These are phyloP conservation scores for Orchestes rusci DNA, from an alignment of 2,888 invertebrate species.

Conservation along the genomic window DNA sequence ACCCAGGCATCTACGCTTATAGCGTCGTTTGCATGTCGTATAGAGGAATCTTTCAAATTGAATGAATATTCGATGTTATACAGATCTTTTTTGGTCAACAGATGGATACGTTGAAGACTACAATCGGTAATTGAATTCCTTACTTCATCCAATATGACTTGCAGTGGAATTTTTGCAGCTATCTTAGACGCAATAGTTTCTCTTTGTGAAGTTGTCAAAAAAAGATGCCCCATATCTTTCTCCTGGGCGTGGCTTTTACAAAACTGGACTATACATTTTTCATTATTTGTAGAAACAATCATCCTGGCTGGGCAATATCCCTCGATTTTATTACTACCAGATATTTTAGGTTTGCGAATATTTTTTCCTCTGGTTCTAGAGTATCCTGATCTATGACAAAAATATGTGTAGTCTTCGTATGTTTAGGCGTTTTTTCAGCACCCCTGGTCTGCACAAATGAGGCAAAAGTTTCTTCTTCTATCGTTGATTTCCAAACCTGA, in stretches of 20 bases:
- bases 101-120: no score
- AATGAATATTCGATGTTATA: slow-evolving; percentile 22
- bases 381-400: neutral
- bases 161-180: no score
- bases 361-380: no score
- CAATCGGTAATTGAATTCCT: no score
- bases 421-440: no score
- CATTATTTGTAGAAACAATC: neutral
- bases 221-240: neutral
- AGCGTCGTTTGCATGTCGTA: slow-evolving; percentile 14
- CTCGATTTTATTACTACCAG: neutral
- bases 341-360: neutral
- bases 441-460: no score
- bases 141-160: no score
- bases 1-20: slow-evolving; percentile 12
- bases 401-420: no score
- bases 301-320: slow-evolving; percentile 1
- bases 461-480: no score
- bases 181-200: no score
- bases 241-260: neutral
- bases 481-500: no score
- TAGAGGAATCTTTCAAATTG: slow-evolving; percentile 12
- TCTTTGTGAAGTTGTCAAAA: neutral
- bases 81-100: slow-evolving; percentile 21
- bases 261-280: no score